Evolutionary conservation across 2,797 vertebrate genomes (phyloP), one percentile per base, ranked within the genome.

Genomic region (Octomys mimax): DNA sequence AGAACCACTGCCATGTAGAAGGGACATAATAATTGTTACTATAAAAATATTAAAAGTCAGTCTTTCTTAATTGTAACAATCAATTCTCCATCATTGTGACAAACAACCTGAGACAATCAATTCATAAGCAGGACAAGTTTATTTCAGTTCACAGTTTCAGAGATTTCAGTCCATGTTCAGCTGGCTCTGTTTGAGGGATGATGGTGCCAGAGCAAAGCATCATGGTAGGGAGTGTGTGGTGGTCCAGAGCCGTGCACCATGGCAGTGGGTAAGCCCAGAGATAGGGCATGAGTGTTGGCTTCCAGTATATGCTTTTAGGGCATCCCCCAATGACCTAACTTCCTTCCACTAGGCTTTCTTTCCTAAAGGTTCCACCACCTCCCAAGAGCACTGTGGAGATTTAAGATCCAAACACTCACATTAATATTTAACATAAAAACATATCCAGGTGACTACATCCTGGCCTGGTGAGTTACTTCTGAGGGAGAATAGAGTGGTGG

Each of bases 401-500:
- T 79, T 52, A n/a, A 49, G 71, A 49, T 18, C 42, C 73, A n/a
- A 79, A 79, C 33, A 9, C 31, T 54, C n/a, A n/a, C 36, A n/a
- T 68, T 64, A 54, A 49, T 61, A 86, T 70, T 91, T 87, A 21
- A 88, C 49, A 75, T 39, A 54, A 21, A 11, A 64, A 31, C 52
- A 62, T 22, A 57, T 73, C 39, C 59, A 59, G n/a, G 84, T 86
- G 66, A 81, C 42, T 16, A 77, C 42, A 49, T 49, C 42, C 73
- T 16, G 10, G 28, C 13, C 4, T 59, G 22, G 33, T 26, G 16
- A 88, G 54, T 24, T 54, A 31, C 4, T 11, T 16, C 0, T 18
- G 2, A 10, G 19, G 3, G 26, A 33, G 42, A 16, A 2, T 5
- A 0, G 16, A n/a, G 22, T 11, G 19, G 1, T 24, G 14, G 3